phyloP scores from a whole-genome alignment of 2,113 vertebrate species.

The Myxocyprinus asiaticus region DNA sequence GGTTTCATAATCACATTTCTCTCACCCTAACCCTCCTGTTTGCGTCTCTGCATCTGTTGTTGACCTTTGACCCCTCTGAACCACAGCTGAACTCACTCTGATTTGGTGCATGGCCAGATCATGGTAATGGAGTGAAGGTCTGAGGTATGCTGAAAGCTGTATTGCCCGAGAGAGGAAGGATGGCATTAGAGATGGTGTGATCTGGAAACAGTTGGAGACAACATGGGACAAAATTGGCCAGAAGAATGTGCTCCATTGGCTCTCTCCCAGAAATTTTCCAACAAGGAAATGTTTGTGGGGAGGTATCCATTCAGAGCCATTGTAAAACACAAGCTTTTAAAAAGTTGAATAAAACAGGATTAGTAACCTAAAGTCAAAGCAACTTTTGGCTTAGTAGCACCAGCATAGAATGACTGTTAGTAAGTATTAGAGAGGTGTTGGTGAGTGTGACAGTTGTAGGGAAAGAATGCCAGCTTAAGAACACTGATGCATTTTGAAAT shows the following conservation, averaged over 20 bases:
- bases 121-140: slow-evolving; percentile 28
- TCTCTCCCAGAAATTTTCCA: slow-evolving; percentile 26
- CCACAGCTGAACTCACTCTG: not conserved
- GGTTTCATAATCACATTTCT: too few species aligned
- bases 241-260: slow-evolving; percentile 23
- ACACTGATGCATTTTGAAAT: too few species aligned
- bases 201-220: too few species aligned
- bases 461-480: too few species aligned
- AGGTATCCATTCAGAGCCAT: too few species aligned
- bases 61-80: not conserved
- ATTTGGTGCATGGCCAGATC: not conserved
- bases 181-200: slow-evolving; percentile 18
- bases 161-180: slow-evolving; percentile 32
- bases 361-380: slow-evolving; percentile 27
- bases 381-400: slow-evolving; percentile 14
- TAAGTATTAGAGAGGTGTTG: slow-evolving; percentile 31
- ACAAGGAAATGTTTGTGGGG: not conserved
- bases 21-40: not conserved
- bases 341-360: slow-evolving; percentile 19
- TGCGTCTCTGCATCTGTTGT: not conserved
- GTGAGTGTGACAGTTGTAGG: not conserved
- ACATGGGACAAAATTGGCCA: not conserved
- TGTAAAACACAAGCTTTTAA: slow-evolving; percentile 32
- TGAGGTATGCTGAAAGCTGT: not conserved
- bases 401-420: not conserved